Evolutionary conservation across 2,888 invertebrate genomes (phyloP), one percentile per base, ranked within the genome.

Genomic region (Dicycla oo): DNA sequence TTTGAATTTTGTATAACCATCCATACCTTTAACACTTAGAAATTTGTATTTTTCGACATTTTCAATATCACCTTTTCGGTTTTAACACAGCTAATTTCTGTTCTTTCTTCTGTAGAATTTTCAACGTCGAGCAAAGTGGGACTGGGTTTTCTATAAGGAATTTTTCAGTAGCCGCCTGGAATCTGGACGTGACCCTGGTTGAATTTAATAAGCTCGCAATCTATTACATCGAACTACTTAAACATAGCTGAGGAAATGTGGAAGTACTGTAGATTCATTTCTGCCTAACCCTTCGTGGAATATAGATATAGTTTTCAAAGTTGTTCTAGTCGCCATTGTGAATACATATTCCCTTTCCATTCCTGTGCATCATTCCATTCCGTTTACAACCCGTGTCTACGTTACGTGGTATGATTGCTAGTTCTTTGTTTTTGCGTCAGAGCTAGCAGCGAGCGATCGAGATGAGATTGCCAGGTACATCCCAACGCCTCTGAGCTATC

Each of bases 391-490:
- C 40, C 15, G 47, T 38, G 47, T 43, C 60, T 53, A 38, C 58
- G 58, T 53, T 43, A 54, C 64, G 26, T 43, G 15, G 47, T 45
- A 66, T 79, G 79, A 60, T 73, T 65, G 62, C 34, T 10, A 38
- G 53, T 57, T 54, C 60, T 80, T 80, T 82, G 69, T 80, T 80
- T 82, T 64, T 61, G 49, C 56, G 34, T 63, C 49, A 53, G 38
- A 47, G 64, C 56, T 57, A 49, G 63, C 66, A 71, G 57, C 73
- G 20, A 53, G 68, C 66, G 18, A 71, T 76, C 69, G 61, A 63
- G 64, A 78, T 70, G 69, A 68, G 72, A 81, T 75, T 73, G 81
- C 54, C 72, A 54, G 81, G 62, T 65, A 60, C 34, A 47, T 53
- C 43, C 65, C 40, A 30, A 23, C 30, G 56, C 57, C 34, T 53